Evolutionary conservation across 2,797 vertebrate species (phyloP).

Genomic region (Harpagifer antarcticus): DNA sequence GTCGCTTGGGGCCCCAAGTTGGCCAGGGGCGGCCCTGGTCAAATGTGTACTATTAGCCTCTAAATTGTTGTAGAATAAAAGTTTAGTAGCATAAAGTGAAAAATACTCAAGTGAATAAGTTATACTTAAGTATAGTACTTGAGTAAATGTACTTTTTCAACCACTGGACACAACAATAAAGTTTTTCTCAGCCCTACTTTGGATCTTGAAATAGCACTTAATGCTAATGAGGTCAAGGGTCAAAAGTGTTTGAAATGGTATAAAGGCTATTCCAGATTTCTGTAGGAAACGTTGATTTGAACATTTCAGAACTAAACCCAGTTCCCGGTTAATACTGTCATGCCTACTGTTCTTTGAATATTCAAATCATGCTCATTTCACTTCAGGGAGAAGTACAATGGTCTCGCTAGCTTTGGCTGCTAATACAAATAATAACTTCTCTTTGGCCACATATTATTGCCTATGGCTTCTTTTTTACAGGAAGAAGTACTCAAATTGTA

Average conservation of each 20-base stretch:
- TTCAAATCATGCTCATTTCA: constrained; percentile 12
- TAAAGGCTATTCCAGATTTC: background rate
- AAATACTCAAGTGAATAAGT: too few species aligned
- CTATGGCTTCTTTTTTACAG: background rate
- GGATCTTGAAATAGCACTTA: constrained; percentile 1
- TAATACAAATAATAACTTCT: too few species aligned
- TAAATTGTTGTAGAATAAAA: too few species aligned
- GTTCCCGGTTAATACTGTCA: background rate
- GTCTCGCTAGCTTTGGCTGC: background rate
- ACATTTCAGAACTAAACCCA: background rate
- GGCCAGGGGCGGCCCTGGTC: too few species aligned
- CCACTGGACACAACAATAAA: constrained; percentile 13
- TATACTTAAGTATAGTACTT: too few species aligned
- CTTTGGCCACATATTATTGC: too few species aligned
- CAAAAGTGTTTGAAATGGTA: background rate
- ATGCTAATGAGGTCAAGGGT: background rate
- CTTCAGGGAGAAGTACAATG: constrained; percentile 15
- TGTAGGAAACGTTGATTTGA: too few species aligned
- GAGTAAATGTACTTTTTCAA: too few species aligned
- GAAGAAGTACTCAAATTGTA: background rate
- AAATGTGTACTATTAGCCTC: too few species aligned
- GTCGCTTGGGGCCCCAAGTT: too few species aligned
- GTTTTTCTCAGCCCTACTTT: background rate
- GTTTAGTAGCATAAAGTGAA: too few species aligned
- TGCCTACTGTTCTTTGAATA: constrained; percentile 11